Evolutionary conservation across 2,113 vertebrate genomes (phyloP), one percentile per base, ranked within the genome.

Genomic region (Alces alces): DNA sequence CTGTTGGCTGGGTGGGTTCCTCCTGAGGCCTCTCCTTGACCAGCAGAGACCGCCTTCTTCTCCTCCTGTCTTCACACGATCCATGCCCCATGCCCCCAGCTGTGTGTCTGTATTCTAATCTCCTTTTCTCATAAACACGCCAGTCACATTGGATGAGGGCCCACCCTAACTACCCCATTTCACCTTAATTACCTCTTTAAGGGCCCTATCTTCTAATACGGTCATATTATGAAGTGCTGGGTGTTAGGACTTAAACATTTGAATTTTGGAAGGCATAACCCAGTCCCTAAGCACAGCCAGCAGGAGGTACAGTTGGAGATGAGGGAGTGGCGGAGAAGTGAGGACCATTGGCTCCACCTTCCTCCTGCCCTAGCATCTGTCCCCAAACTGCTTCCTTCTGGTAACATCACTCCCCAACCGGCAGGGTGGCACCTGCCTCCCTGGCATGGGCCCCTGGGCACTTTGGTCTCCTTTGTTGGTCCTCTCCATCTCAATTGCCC

Each of bases 371-470:
- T 16, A 33, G 43, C 27, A 11, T 13, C 23, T 19, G 4, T 30
- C 58, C 78, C 28, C 13, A 0, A 3, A 16, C 11, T 47, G 66
- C 39, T 28, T 3, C 47, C 25, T 39, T n/a, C 17, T 16, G 21
- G 27, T 47, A 33, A 11, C 14, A 2, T 14, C 15, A 5, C 36
- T 4, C 15, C n/a, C 8, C 27, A 7, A 1, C 14, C 0, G 2
- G 12, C 7, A 0, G 39, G 70, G 1, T 45, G 39, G 60, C 7
- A 21, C 39, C 17, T 2, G 28, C 12, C 12, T 30, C 43, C 47
- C 21, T 30, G 28, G 33, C 14, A 10, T 50, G 23, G 3, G 5
- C 30, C 50, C 57, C 39, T 85, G 36, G 66, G 55, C 4, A 2
- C 4, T 23, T 45, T 36, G 2, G 11, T 58, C 7, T 66, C 60